phyloP scores from a whole-genome alignment of 2,888 invertebrate species.

The Pasiphila rectangulata region DNA sequence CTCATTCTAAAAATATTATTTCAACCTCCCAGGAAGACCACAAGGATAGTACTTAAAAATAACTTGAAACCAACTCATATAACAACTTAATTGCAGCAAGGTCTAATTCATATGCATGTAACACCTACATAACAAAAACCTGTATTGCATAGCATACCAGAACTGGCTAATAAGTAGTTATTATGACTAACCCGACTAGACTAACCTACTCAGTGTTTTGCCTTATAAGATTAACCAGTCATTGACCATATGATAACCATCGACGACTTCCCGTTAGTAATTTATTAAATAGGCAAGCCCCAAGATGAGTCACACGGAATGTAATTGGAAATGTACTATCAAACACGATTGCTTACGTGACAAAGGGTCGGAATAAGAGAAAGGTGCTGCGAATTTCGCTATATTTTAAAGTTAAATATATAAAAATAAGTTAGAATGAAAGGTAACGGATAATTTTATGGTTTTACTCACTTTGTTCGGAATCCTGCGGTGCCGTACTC shows the following conservation, averaged over 20 bases:
- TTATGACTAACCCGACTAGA: slow-evolving; percentile 17
- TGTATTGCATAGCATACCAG: slow-evolving; percentile 18
- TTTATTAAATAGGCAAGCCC: slow-evolving; percentile 50
- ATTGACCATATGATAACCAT: slow-evolving; percentile 63
- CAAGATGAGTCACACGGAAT: slow-evolving; percentile 59
- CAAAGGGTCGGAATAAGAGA: slow-evolving; percentile 42
- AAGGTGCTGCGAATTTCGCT: slow-evolving; percentile 41
- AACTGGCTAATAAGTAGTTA: slow-evolving; percentile 2
- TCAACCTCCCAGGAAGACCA: slow-evolving; percentile 20
- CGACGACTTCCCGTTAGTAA: slow-evolving; percentile 72
- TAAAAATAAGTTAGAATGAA: slow-evolving; percentile 20
- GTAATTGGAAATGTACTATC: slow-evolving; percentile 16
- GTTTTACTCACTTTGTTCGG: slow-evolving; percentile 85
- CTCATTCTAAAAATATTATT: slow-evolving; percentile 11
- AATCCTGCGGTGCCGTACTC: slow-evolving; percentile 94
- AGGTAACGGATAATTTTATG: slow-evolving; percentile 36
- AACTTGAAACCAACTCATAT: slow-evolving; percentile 12
- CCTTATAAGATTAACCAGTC: slow-evolving; percentile 47
- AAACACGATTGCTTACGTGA: slow-evolving; percentile 51
- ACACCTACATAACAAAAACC: slow-evolving; percentile 20
- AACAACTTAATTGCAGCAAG: slow-evolving; percentile 32
- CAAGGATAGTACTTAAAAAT: slow-evolving; percentile 9
- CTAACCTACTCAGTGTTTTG: slow-evolving; percentile 48
- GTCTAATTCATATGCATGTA: slow-evolving; percentile 28
- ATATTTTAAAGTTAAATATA: slow-evolving; percentile 16